A percentile compares a stretch with the other conserved stretches of the same genome.
phyloP scores from a whole-genome alignment of 2,113 vertebrate genomes.

The Triplophysa dalaica region DNA sequence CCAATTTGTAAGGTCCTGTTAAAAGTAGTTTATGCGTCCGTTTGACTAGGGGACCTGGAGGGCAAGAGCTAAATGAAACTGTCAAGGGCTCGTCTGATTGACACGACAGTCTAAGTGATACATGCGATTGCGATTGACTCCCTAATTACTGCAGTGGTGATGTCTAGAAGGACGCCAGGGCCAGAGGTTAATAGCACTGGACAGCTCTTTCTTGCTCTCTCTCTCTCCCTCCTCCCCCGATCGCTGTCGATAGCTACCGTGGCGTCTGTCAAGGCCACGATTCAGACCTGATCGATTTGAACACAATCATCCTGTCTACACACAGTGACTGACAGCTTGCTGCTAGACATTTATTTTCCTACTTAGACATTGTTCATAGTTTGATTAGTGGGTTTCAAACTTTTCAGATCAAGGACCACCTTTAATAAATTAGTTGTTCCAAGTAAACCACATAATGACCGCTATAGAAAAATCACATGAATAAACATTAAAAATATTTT shows the following conservation, averaged over 20 bases:
- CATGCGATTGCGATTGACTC: conserved; percentile 92
- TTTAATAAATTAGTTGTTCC: no score
- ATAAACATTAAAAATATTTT: no score
- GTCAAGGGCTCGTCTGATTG: conserved; percentile 71
- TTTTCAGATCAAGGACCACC: no score
- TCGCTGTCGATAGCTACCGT: conserved; percentile 20
- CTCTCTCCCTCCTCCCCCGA: conserved; percentile 19
- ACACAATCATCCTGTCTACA: background rate
- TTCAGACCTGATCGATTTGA: conserved; percentile 80
- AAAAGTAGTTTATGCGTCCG: conserved; percentile 85
- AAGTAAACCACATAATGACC: no score
- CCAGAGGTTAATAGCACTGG: conserved; percentile 94
- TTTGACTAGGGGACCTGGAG: conserved; percentile 77
- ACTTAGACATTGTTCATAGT: conserved; percentile 55
- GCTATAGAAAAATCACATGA: no score
- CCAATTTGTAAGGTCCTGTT: conserved; percentile 63
- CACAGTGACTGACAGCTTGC: conserved; percentile 15
- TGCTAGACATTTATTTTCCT: conserved; percentile 47
- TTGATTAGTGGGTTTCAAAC: background rate
- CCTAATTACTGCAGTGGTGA: conserved; percentile 97
- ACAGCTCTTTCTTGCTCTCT: conserved; percentile 35
- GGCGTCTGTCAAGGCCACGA: conserved; percentile 76
- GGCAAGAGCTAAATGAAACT: conserved; percentile 86
- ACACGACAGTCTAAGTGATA: conserved; percentile 85
- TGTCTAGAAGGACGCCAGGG: conserved; percentile 82